phyloP scores from a whole-genome alignment of 2,888 invertebrate species.

The Ceriagrion tenellum region DNA sequence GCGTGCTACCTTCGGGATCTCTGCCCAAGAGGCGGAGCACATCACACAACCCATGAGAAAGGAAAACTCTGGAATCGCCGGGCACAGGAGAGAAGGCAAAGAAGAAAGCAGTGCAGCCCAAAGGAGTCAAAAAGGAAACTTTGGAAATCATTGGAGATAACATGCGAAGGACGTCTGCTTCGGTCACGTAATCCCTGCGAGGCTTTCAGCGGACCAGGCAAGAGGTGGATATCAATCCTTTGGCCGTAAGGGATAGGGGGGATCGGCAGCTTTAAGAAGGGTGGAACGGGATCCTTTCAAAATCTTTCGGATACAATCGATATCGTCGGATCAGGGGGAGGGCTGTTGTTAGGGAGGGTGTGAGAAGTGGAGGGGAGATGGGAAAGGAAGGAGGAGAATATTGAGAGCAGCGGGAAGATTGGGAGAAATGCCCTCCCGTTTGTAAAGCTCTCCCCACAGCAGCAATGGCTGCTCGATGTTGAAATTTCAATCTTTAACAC shows the following conservation, averaged over 20 bases:
- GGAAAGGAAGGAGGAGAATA: not conserved
- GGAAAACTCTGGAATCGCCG: not conserved
- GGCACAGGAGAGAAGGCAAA: not conserved
- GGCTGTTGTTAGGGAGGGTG: not conserved
- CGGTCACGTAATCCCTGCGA: conserved; percentile 3
- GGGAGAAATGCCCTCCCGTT: not conserved
- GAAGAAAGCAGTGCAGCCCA: not conserved
- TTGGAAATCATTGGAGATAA: not conserved
- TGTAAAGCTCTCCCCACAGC: not conserved
- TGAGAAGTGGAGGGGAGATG: not conserved
- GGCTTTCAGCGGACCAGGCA: not conserved
- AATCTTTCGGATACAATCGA: conserved; percentile 29
- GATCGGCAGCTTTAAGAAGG: not conserved
- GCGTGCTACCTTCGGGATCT: not conserved
- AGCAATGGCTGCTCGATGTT: not conserved
- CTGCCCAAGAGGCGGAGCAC: not conserved
- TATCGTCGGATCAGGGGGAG: not conserved
- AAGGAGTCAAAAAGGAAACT: not conserved
- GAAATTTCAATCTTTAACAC: too few relatives aligned
- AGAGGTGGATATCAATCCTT: not conserved
- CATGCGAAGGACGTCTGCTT: not conserved
- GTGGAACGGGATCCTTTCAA: not conserved
- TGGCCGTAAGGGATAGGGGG: conserved; percentile 3
- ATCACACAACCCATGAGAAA: not conserved
- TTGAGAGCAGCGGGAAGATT: not conserved